phyloP scores from a whole-genome alignment of 1,140 invertebrate genomes.

The Micrasema minimum region DNA sequence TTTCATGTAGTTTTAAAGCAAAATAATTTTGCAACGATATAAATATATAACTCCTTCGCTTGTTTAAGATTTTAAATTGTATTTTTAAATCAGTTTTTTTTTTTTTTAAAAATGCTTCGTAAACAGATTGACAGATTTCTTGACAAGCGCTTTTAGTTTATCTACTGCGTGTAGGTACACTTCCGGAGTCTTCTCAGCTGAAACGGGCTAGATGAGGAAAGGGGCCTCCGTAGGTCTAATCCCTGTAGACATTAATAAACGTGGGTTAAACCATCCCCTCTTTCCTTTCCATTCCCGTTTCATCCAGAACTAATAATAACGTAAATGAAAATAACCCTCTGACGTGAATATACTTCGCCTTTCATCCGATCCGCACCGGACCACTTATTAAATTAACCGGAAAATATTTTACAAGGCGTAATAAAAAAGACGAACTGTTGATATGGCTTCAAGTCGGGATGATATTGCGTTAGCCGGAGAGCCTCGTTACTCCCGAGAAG shows the following conservation, averaged over 20 bases:
- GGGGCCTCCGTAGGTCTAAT: slow-evolving; percentile 42
- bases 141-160: slow-evolving; percentile 15
- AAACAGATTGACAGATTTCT: slow-evolving; percentile 18
- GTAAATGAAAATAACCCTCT: slow-evolving; percentile 49
- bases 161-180: slow-evolving; percentile 16
- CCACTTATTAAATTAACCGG: slow-evolving; percentile 24
- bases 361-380: slow-evolving; percentile 18
- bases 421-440: neutral
- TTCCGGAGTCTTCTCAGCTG: slow-evolving; percentile 21
- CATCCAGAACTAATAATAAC: slow-evolving; percentile 47
- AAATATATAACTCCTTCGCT: neutral
- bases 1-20: neutral
- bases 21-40: neutral
- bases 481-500: neutral
- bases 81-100: neutral
- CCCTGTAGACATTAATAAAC: slow-evolving; percentile 53
- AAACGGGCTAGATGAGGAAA: neutral
- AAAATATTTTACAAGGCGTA: neutral
- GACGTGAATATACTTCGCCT: slow-evolving; percentile 44
- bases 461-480: no score
- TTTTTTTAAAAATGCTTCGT: neutral
- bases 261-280: slow-evolving; percentile 40
- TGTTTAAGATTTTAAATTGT: neutral
- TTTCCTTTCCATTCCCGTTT: neutral
- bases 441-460: neutral